Evolutionary conservation across 2,113 vertebrate species (phyloP), one percentile per base, ranked within the genome.

Genomic region (Rostratula benghalensis): DNA sequence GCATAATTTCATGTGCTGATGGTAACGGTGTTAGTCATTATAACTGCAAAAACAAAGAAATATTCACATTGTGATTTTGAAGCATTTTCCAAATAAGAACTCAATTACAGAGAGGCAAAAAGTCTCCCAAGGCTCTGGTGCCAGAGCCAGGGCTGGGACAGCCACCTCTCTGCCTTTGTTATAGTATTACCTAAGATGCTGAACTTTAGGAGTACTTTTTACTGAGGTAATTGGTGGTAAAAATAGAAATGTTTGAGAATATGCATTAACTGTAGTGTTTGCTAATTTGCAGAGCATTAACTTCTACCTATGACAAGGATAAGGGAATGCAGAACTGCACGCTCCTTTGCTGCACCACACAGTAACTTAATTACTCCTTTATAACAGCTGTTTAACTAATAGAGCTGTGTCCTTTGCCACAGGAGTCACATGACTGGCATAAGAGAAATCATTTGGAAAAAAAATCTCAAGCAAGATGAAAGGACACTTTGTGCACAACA

Each of bases 401-500:
- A 65, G 61, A 87, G 17, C 41, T 3, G 0, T 25, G 33, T 74
- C 63, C 63, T 91, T 88, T 85, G 71, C 91, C 75, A 46, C 45
- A 59, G 24, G 64, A 91, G 43, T 70, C 70, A 65, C 31, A 31
- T 35, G 84, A 88, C 31, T 50, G 50, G 18, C 1, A 1, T 39
- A 70, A 83, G 57, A 95, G 54, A 80, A 93, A 51, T 70, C 3
- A 41, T 59, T 79, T 53, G 76, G 67, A 69, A 71, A 90, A 88
- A 73, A 67, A 33, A 33, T 85, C 91, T 83, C 63, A 54, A 27
- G 10, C 37, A 50, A 90, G 68, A 74, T 65, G 71, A 96, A 94
- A 96, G 68, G 60, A 64, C 41, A 83, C 54, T 88, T 76, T 94
- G 67, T 94, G 74, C 74, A 74, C 68, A 90, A 74, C 48, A 92